These are phyloP conservation scores for Drosophila lacicola DNA, from an alignment of 2,888 invertebrate species.

Conservation along the genomic window DNA sequence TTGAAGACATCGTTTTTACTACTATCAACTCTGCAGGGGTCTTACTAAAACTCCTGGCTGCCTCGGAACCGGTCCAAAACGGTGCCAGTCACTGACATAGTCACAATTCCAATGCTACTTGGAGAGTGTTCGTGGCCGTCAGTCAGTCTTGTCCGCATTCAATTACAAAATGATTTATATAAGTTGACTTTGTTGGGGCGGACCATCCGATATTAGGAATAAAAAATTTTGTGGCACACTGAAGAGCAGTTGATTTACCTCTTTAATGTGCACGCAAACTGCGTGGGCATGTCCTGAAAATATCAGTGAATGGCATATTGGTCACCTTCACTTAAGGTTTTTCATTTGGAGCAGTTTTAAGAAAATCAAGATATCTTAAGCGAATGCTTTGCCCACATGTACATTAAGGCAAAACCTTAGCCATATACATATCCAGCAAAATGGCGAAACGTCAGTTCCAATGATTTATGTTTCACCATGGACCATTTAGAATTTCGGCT, in stretches of 20 bases:
- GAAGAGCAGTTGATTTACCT: conserved; percentile 17
- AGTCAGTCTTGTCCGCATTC: conserved; percentile 58
- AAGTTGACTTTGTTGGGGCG: conserved; percentile 72
- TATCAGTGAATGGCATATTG: conserved; percentile 26
- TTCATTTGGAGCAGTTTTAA: conserved; percentile 31
- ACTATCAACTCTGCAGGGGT: no score
- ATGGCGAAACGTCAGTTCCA: conserved; percentile 83
- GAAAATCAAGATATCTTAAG: conserved; percentile 35
- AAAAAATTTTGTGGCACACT: conserved; percentile 1
- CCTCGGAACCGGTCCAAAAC: background rate
- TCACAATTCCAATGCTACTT: background rate
- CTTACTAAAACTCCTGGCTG: background rate
- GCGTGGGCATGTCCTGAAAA: background rate
- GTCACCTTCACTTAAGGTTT: conserved; percentile 28
- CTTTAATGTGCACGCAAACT: conserved; percentile 10
- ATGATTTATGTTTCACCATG: conserved; percentile 83
- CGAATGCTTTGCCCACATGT: conserved; percentile 42
- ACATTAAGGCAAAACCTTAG: conserved; percentile 22
- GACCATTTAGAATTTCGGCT: conserved; percentile 74
- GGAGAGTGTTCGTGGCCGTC: conserved; percentile 18
- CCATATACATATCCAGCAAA: conserved; percentile 68
- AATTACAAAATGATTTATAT: conserved; percentile 84
- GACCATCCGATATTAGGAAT: conserved; percentile 7
- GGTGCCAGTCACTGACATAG: background rate
- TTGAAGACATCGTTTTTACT: no score